Percentiles rank a stretch among this genome's conserved stretches.
Conservation (phyloP, 1,140 invertebrate genomes). For the Patella vulgata region DNA sequence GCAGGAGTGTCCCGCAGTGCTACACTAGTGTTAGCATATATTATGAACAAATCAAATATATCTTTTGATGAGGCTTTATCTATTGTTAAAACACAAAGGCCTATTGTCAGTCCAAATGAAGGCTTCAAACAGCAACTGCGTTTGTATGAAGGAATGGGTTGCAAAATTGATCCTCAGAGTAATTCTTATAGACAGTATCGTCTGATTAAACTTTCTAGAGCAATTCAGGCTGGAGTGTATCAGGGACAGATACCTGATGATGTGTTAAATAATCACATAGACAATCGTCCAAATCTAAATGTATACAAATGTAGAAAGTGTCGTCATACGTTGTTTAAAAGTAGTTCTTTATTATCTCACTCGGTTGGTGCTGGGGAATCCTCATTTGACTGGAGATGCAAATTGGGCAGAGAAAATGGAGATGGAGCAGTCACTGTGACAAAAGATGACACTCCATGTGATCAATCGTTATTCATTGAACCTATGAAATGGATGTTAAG, state of each 20-base stretch:
- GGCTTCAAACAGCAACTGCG: slow-evolving; percentile 50
- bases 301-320: slow-evolving; percentile 50
- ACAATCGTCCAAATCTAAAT: background rate
- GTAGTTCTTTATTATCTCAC: slow-evolving; percentile 37
- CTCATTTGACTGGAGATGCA: slow-evolving; percentile 53
- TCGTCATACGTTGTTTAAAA: slow-evolving; percentile 44
- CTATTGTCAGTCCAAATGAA: slow-evolving; percentile 45
- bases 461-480: slow-evolving; percentile 50
- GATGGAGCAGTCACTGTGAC: background rate
- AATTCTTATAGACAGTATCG: slow-evolving; percentile 38
- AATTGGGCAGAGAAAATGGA: slow-evolving; percentile 15
- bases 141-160: slow-evolving; percentile 54
- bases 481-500: slow-evolving; percentile 54
- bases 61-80: slow-evolving; percentile 38
- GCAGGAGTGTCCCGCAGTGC: slow-evolving; percentile 58
- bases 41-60: slow-evolving; percentile 48
- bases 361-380: slow-evolving; percentile 40
- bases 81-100: slow-evolving; percentile 32
- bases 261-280: background rate
- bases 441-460: slow-evolving; percentile 19
- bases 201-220: slow-evolving; percentile 33
- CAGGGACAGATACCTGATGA: too few relatives aligned
- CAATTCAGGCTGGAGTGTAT: slow-evolving; percentile 35
- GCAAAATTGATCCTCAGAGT: slow-evolving; percentile 34
- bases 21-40: slow-evolving; percentile 54